These are phyloP conservation scores for Latrodectus elegans DNA, from an alignment of 2,888 invertebrate species.

Conservation along the genomic window DNA sequence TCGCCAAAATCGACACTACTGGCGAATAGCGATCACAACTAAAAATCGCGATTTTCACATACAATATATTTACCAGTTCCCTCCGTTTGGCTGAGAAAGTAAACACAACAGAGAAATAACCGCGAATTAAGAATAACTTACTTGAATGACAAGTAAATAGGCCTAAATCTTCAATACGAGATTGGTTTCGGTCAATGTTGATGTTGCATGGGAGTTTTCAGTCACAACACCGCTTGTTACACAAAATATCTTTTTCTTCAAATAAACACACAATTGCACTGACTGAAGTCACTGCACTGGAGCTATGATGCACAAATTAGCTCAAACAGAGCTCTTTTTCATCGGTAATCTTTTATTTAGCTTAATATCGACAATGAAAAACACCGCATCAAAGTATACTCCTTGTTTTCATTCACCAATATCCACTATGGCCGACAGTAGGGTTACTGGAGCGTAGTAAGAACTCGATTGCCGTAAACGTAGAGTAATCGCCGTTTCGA, in stretches of 20 bases:
- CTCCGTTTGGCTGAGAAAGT: not conserved
- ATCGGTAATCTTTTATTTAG: slow-evolving; percentile 4
- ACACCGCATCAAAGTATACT: slow-evolving; percentile 59
- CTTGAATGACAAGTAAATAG: slow-evolving; percentile 50
- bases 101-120: not conserved
- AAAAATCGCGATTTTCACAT: no score
- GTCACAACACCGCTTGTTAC: slow-evolving; percentile 57
- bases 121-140: slow-evolving; percentile 36
- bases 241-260: slow-evolving; percentile 20
- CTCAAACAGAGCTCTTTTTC: slow-evolving; percentile 17
- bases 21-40: no score
- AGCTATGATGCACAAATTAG: slow-evolving; percentile 27
- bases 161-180: slow-evolving; percentile 38
- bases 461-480: not conserved
- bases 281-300: slow-evolving; percentile 5
- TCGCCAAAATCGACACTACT: no score
- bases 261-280: slow-evolving; percentile 9
- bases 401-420: slow-evolving; percentile 65
- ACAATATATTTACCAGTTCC: no score
- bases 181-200: slow-evolving; percentile 32
- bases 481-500: slow-evolving; percentile 8
- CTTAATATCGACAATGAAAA: slow-evolving; percentile 19
- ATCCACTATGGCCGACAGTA: slow-evolving; percentile 64
- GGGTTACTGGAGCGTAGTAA: slow-evolving; percentile 62
- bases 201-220: slow-evolving; percentile 39